Percentiles rank a stretch among this genome's conserved stretches.
These are phyloP conservation scores for Seriola aureovittata DNA, from an alignment of 2,113 vertebrate genomes.

Conservation along the genomic window DNA sequence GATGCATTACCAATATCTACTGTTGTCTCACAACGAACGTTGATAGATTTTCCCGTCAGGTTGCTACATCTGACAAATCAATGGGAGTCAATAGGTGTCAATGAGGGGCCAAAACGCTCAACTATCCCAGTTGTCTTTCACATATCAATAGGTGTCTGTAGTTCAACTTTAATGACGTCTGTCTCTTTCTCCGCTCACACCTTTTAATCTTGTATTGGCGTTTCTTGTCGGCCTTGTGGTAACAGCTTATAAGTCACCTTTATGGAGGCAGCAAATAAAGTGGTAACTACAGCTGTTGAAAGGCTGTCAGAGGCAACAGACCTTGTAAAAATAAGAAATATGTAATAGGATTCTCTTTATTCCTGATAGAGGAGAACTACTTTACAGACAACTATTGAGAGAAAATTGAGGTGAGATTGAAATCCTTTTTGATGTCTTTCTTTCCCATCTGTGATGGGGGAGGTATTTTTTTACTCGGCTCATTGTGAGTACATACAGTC, in stretches of 20 bases:
- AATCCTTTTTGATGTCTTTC: constrained; percentile 73
- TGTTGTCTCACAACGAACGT: constrained; percentile 33
- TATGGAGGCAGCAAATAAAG: constrained; percentile 81
- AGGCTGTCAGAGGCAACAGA: constrained; percentile 68
- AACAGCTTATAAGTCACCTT: constrained; percentile 84
- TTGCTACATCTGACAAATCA: constrained; percentile 52
- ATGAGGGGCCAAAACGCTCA: constrained; percentile 54
- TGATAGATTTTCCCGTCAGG: constrained; percentile 34
- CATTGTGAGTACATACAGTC: constrained; percentile 38
- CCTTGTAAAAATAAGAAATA: constrained; percentile 79
- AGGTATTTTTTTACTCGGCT: constrained; percentile 18
- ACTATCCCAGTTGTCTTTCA: constrained; percentile 61
- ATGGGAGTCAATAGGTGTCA: constrained; percentile 70
- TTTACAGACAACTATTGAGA: constrained; percentile 70
- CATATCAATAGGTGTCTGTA: constrained; percentile 74
- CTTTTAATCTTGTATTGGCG: constrained; percentile 86
- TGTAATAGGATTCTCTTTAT: constrained; percentile 76
- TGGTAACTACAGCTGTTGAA: constrained; percentile 75
- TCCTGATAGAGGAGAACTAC: constrained; percentile 61
- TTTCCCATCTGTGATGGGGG: constrained; percentile 52
- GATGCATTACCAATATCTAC: constrained; percentile 11
- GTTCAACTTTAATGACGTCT: constrained; percentile 83
- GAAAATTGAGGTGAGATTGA: constrained; percentile 71
- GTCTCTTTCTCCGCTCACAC: constrained; percentile 73
- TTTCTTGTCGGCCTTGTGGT: constrained; percentile 76